Conservation (phyloP, 2,113 vertebrate genomes). For the Bufo bufo region DNA sequence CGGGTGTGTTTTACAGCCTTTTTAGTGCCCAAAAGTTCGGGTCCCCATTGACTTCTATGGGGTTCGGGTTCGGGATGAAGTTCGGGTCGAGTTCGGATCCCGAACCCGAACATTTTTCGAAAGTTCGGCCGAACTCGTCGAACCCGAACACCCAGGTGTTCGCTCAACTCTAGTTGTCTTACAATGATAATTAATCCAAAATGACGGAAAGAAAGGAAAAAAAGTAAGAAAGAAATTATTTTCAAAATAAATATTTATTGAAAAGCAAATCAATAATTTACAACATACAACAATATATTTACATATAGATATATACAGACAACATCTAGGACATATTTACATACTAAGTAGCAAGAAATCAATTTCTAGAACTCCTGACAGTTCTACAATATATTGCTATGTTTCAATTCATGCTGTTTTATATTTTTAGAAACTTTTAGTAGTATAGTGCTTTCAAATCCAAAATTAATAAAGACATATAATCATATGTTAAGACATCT, state of each 20-base stretch:
- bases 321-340: conserved; percentile 12
- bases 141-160: no score
- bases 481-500: neutral
- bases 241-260: conserved; percentile 58
- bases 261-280: conserved; percentile 34
- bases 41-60: no score
- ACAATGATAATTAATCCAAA: conserved; percentile 20
- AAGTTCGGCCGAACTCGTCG: no score
- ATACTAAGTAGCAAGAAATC: neutral
- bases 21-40: no score
- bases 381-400: neutral
- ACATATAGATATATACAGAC: conserved; percentile 44
- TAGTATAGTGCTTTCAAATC: neutral
- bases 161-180: no score
- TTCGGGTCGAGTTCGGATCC: no score
- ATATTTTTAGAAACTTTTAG: neutral
- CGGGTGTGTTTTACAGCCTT: no score
- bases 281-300: conserved; percentile 38
- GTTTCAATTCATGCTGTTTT: neutral
- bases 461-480: neutral
- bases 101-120: no score
- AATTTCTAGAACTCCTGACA: neutral
- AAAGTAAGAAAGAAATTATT: neutral
- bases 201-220: neutral
- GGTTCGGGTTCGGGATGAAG: no score